Evolutionary conservation across 2,113 vertebrate species (phyloP), one percentile per base, ranked within the genome.

Genomic region (Scalopus aquaticus): DNA sequence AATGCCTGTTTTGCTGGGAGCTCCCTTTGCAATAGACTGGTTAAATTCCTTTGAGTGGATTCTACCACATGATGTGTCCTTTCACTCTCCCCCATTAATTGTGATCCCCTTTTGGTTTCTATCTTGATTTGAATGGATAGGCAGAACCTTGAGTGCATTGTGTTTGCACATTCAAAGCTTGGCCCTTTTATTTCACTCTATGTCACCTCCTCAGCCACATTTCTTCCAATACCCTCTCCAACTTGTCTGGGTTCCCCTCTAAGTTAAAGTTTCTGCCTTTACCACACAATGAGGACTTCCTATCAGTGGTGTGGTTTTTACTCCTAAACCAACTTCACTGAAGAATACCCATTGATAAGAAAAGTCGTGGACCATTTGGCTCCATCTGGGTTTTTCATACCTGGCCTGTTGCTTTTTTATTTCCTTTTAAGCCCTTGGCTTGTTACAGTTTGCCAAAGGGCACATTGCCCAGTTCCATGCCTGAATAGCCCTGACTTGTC

Each of bases 401-500:
- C 94, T 95, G 83, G 76, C 65, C 80, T 64, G 5, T 70, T 80
- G 39, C 79, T 88, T 83, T 90, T 35, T 7, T 58, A 35, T 83
- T 88, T 77, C 42, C 89, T 96, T 89, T 95, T 79, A 76, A 84
- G 83, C 89, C 6, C 44, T 46, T 22, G 76, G 56, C 90, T 90
- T 84, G 44, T 54, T 74, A 49, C 35, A 12, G 15, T 92, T 69
- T 91, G 94, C 94, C 90, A 76, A 64, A 94, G 64, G 83, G 81
- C 72, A 35, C 4, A 0, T 24, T 81, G 92, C 72, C 90, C 67
- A 51, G 60, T 51, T 80, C 67, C 73, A 51, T 81, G 64, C 91
- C 95, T 92, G 64, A 94, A 74, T 54, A 76, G 94, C 92, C 88
- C 87, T 74, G 91, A 96, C 93, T 95, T 90, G 94, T 95, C 91